These are phyloP conservation scores for Didymodactylos carnosus DNA, from an alignment of 2,888 invertebrate genomes.

Conservation along the genomic window DNA sequence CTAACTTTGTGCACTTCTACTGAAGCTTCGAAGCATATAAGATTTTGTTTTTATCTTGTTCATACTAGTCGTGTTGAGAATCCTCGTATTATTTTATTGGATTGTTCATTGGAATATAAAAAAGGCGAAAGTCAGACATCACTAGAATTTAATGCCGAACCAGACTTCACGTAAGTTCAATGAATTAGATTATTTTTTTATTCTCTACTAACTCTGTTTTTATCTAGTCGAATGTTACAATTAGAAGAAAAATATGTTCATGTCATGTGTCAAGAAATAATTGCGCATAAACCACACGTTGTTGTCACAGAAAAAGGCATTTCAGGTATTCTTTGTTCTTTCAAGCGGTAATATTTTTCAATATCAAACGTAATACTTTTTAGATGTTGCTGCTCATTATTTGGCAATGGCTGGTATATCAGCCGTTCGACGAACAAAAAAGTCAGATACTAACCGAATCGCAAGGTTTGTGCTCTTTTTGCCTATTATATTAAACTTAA, in stretches of 20 bases:
- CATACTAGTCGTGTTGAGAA: conserved; percentile 64
- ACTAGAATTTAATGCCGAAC: conserved; percentile 11
- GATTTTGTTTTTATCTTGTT: too few relatives aligned
- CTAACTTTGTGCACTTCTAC: too few relatives aligned
- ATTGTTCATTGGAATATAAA: conserved; percentile 91
- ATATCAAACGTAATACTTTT: not conserved
- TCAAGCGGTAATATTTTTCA: not conserved
- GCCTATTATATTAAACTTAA: too few relatives aligned
- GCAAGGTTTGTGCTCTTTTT: conserved; percentile 53
- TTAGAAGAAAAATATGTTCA: conserved; percentile 84
- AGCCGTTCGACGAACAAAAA: conserved; percentile 54
- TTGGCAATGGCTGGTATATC: conserved; percentile 43
- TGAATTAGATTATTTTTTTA: too few relatives aligned
- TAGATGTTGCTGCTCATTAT: conserved; percentile 39
- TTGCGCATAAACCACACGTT: conserved; percentile 77
- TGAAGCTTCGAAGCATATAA: too few relatives aligned
- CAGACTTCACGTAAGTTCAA: conserved; percentile 5
- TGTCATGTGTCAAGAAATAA: conserved; percentile 68
- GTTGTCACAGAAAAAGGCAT: conserved; percentile 96
- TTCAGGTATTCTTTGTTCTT: conserved; percentile 37
- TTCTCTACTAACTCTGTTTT: not conserved
- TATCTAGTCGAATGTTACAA: conserved; percentile 59
- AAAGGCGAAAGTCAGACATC: conserved; percentile 71
- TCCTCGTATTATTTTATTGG: conserved; percentile 75
- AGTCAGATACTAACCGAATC: conserved; percentile 87